Conservation (phyloP, 2,113 vertebrate species). For the Rattus rattus region DNA sequence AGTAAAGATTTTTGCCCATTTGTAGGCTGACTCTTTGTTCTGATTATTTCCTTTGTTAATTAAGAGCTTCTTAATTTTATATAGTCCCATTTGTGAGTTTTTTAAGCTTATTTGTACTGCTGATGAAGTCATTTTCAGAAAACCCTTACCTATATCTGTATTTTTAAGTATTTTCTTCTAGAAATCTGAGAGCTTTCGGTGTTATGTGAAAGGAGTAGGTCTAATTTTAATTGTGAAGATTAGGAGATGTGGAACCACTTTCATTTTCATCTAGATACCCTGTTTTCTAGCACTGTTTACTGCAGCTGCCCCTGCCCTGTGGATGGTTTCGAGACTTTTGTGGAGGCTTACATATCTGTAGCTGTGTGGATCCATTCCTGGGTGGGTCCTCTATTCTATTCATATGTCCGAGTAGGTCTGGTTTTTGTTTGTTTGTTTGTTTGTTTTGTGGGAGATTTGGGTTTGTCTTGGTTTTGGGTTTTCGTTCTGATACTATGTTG, state of each 20-base stretch:
- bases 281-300: not conserved
- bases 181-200: not conserved
- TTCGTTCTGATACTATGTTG: not conserved
- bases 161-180: not conserved
- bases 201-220: not conserved
- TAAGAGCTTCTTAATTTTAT: not conserved
- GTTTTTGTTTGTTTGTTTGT: too few species aligned
- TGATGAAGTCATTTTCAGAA: not conserved
- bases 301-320: fast-evolving
- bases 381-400: not conserved
- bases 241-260: not conserved
- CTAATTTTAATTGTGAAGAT: not conserved
- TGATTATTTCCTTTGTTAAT: not conserved
- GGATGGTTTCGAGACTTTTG: not conserved
- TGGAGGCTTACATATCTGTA: not conserved
- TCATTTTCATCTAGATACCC: not conserved
- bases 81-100: not conserved
- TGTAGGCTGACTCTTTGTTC: not conserved
- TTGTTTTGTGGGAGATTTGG: too few species aligned
- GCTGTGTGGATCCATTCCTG: not conserved
- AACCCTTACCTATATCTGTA: not conserved
- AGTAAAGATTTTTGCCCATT: not conserved
- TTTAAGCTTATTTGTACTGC: not conserved
- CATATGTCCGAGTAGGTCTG: not conserved
- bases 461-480: not conserved